Conservation (phyloP, 2,888 invertebrate species). For the Maniola hyperantus region DNA sequence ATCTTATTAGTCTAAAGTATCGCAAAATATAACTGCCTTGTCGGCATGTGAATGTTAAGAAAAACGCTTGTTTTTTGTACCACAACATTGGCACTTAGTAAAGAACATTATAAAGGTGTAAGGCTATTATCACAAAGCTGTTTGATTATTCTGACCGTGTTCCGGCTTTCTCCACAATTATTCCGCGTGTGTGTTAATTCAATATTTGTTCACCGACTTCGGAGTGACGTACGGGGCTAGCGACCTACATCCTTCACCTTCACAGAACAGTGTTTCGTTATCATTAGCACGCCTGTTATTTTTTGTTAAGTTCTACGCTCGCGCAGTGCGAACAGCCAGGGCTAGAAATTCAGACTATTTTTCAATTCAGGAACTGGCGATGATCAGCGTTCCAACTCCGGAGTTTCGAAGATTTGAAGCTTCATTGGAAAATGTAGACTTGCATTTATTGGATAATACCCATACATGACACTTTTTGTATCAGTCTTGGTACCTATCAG, state of each 20-base stretch:
- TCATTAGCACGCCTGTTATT: constrained; percentile 30
- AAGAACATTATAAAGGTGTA: constrained; percentile 25
- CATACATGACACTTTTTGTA: too few relatives aligned
- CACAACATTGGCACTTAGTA: neutral
- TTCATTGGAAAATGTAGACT: too few relatives aligned
- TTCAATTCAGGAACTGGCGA: too few relatives aligned
- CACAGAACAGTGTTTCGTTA: constrained; percentile 31
- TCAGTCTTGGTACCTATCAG: too few relatives aligned
- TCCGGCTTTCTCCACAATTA: constrained; percentile 74
- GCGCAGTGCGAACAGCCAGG: too few relatives aligned
- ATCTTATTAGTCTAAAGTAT: too few relatives aligned
- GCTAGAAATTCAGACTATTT: too few relatives aligned
- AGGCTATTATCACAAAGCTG: constrained; percentile 36
- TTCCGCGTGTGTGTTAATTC: constrained; percentile 72
- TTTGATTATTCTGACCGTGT: constrained; percentile 43
- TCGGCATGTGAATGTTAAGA: too few relatives aligned
- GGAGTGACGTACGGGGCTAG: constrained; percentile 51
- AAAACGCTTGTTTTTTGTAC: neutral
- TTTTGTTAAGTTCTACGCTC: constrained; percentile 5
- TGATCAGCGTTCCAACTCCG: too few relatives aligned
- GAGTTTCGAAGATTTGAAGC: too few relatives aligned
- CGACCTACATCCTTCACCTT: constrained; percentile 45
- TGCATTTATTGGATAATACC: too few relatives aligned
- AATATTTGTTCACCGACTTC: constrained; percentile 75
- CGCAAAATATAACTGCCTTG: too few relatives aligned